Conservation (phyloP, 2,888 invertebrate species). For the Microctonus hyperodae region DNA sequence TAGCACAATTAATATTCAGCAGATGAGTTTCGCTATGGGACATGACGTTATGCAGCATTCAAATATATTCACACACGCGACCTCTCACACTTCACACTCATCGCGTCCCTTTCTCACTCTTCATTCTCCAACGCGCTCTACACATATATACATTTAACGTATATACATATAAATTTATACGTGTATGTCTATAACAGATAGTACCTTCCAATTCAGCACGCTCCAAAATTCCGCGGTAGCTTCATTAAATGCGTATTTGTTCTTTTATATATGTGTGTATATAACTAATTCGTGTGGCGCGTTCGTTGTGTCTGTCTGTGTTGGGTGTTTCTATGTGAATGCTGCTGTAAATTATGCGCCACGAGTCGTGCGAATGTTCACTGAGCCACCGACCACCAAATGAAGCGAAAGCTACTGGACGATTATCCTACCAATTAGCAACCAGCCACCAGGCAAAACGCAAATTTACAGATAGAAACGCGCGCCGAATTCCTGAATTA, state of each 20-base stretch:
- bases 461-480: slow-evolving; percentile 22
- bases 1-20: slow-evolving; percentile 43
- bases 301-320: background rate
- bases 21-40: background rate
- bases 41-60: background rate
- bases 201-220: slow-evolving; percentile 2
- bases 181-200: background rate
- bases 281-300: background rate
- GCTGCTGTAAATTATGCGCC: slow-evolving; percentile 38
- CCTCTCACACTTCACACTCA: background rate
- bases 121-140: background rate
- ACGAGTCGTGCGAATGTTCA: slow-evolving; percentile 29
- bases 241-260: slow-evolving; percentile 42
- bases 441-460: slow-evolving; percentile 6
- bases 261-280: slow-evolving; percentile 13
- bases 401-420: slow-evolving; percentile 20
- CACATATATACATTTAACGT: background rate
- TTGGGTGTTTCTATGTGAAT: slow-evolving; percentile 14
- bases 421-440: slow-evolving; percentile 29
- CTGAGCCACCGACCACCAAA: slow-evolving; percentile 21
- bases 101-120: background rate
- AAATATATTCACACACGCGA: background rate
- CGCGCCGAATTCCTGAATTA: slow-evolving; percentile 12
- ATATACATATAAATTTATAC: background rate
- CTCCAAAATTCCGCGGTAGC: slow-evolving; percentile 36